These are phyloP conservation scores for Hippolais icterina DNA, from an alignment of 2,113 vertebrate genomes.

Conservation along the genomic window DNA sequence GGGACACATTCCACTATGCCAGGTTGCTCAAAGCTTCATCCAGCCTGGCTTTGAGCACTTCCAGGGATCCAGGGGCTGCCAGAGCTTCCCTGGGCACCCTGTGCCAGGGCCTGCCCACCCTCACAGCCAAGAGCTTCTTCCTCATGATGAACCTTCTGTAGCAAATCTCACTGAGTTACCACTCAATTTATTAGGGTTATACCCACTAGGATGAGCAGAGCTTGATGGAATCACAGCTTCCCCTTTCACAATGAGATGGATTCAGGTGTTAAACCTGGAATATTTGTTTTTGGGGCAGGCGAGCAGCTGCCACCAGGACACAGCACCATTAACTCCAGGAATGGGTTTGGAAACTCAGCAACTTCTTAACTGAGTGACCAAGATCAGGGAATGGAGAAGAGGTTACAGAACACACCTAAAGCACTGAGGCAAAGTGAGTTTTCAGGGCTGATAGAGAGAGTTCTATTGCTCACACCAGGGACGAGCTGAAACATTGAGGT, in stretches of 20 bases:
- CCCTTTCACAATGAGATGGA: not conserved
- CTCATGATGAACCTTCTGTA: not conserved
- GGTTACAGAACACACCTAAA: not conserved
- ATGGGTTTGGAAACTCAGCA: not conserved
- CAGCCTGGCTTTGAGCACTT: not conserved
- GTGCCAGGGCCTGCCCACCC: not conserved
- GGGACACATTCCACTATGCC: not conserved
- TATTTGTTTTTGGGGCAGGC: not conserved
- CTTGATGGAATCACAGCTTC: not conserved
- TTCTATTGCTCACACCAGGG: not conserved
- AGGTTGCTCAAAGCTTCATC: not conserved
- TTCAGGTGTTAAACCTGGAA: not conserved
- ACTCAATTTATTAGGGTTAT: not conserved
- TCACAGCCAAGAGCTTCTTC: not conserved
- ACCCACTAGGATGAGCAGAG: rapidly evolving
- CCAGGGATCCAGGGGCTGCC: not conserved
- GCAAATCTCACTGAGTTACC: not conserved
- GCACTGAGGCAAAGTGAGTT: not conserved
- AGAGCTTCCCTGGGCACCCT: not conserved
- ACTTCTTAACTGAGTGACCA: not conserved
- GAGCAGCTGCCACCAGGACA: not conserved
- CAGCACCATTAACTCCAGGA: not conserved
- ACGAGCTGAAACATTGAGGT: not conserved
- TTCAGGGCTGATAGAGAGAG: not conserved
- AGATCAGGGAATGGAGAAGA: not conserved